Percentiles rank a stretch among this genome's conserved stretches.
Conservation (phyloP, 2,113 vertebrate genomes). For the Dasypus novemcinctus region DNA sequence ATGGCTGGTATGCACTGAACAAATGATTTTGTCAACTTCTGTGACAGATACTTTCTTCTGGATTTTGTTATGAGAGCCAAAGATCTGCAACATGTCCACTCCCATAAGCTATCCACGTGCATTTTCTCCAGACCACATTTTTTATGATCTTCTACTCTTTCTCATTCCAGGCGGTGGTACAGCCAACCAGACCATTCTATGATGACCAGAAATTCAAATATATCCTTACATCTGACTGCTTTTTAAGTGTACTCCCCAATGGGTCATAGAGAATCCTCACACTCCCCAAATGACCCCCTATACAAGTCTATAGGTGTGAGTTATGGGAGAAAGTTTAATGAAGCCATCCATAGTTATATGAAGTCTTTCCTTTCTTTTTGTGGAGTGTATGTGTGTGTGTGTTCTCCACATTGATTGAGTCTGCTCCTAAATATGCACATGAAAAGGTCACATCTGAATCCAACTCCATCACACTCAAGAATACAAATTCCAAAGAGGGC, state of each 20-base stretch:
- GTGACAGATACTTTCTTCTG: neutral
- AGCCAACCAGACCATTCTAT: neutral
- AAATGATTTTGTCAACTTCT: neutral
- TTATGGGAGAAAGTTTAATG: neutral
- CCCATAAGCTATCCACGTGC: fast-evolving
- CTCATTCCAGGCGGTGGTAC: neutral
- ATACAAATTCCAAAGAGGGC: too few relatives aligned
- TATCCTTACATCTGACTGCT: neutral
- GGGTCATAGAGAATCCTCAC: too few relatives aligned
- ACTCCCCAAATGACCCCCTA: too few relatives aligned
- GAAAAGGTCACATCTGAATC: too few relatives aligned
- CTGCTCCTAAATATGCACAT: neutral
- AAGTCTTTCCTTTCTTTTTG: neutral
- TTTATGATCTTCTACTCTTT: neutral
- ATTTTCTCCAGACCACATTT: neutral
- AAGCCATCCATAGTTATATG: neutral
- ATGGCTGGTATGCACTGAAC: neutral
- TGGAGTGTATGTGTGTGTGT: neutral
- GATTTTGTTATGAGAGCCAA: neutral
- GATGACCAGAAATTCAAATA: neutral
- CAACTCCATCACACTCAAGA: too few relatives aligned
- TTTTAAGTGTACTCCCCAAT: neutral
- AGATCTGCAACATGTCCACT: neutral
- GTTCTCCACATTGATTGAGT: neutral
- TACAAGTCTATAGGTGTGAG: neutral